A percentile compares a stretch with the other conserved stretches of the same genome.
Conservation (phyloP, 2,888 invertebrate genomes). For the Lasioglossum leucozonium region DNA sequence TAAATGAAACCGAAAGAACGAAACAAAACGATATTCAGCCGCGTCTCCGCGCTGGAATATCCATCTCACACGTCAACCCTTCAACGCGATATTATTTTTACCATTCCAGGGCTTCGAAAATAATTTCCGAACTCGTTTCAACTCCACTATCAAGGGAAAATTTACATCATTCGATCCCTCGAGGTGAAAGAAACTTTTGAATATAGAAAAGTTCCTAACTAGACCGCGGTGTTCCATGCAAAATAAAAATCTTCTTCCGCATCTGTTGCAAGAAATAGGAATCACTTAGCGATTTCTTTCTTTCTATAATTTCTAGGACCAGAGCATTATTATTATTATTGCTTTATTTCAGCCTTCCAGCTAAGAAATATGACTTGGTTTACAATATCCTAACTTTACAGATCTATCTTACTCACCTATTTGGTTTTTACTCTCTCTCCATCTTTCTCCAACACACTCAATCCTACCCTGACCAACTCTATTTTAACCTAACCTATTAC, state of each 20-base stretch:
- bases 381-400: too few species aligned
- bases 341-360: too few species aligned
- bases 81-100: not conserved
- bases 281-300: not conserved
- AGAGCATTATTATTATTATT: too few species aligned
- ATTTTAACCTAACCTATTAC: too few species aligned
- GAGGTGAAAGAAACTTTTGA: not conserved
- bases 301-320: not conserved
- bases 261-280: not conserved
- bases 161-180: not conserved
- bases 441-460: too few species aligned
- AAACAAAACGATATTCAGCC: not conserved
- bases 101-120: not conserved
- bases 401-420: too few species aligned
- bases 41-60: not conserved
- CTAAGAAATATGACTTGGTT: too few species aligned
- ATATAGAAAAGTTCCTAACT: not conserved
- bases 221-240: not conserved
- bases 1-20: conserved; percentile 23
- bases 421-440: too few species aligned
- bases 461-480: too few species aligned
- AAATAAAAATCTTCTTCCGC: not conserved
- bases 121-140: not conserved
- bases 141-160: not conserved
- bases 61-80: not conserved